Evolutionary conservation across 2,113 vertebrate species (phyloP), one percentile per base, ranked within the genome.

Genomic region (Proterorhinus semilunaris): DNA sequence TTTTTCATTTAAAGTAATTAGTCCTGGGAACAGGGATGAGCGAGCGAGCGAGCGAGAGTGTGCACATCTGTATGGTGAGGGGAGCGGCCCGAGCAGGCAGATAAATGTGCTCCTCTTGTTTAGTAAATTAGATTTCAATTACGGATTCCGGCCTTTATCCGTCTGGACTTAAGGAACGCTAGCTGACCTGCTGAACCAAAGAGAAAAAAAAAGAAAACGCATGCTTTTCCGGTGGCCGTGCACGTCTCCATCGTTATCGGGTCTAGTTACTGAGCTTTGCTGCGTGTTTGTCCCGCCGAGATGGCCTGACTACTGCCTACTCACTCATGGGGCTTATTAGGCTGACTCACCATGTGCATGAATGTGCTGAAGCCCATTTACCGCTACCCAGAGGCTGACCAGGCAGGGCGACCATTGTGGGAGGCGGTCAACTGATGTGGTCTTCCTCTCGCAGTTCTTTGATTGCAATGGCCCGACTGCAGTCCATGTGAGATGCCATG

Each of bases 1-100:
- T 87, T 92, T 90, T 80, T 76, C 75, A 87, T 85, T 92, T 91
- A 80, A 89, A 88, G 87, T 92, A 94, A 96, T 96, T 94, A 94
- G 86, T 77, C 82, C 53, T 74, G 69, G 86, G 87, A 91, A 82
- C 78, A 48, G 68, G 71, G 66, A 81, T 80, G 80, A 82, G 79
- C 55, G 74, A 74, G 82, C 55, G 74, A 74, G 82, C 73, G 66
- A 61, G 65, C 78, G 68, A 46, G 46, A 62, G 69, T 71, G 74
- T 62, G 65, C 69, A 68, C 59, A 66, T 66, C 67, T 74, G 67
- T 46, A 66, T 71, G 74, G 17, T n/a, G 66, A 16, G 47, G n/a
- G 61, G 65, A 66, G 73, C 27, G 48, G 54, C 11, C 45, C 36
- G 61, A 48, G 17, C 9, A 27, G 47, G 50, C 16, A 76, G 53